Evolutionary conservation across 2,888 invertebrate species (phyloP), one percentile per base, ranked within the genome.

Genomic region (Drosophila merina): DNA sequence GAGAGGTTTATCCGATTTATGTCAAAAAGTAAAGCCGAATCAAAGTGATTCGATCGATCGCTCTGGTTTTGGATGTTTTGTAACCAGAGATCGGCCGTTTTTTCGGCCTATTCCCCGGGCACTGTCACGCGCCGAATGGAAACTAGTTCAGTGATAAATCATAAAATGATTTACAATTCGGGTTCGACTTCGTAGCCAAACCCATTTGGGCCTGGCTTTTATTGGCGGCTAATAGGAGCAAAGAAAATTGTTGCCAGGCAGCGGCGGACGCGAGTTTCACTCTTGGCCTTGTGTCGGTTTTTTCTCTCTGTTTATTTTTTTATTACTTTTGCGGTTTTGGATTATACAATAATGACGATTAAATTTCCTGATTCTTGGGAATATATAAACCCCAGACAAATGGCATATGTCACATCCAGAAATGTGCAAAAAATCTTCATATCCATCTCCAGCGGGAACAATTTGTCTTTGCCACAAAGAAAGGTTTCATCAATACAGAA

Each of bases 131-230:
- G 77, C 75, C 58, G 47, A 68, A 68, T 62, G 47, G 57, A 68
- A 82, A 72, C 78, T 82, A 81, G 85, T 78, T 68, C 85, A 74
- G 59, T 57, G 74, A 84, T 82, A 84, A 86, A 73, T 80, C 69
- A 82, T 80, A 78, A 73, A 72, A 72, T 66, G 62, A 64, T 75
- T 72, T 75, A 71, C 57, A 68, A 75, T 75, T 75, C 64, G 57
- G 54, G 42, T 52, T 58, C 36, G 50, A 30, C 38, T 66, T 55
- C 38, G 45, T 68, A 66, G 51, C 66, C 63, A 64, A 64, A 64
- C 63, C 63, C 63, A 64, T 66, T 64, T 52, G 30, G 64, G 54
- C 64, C 67, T 25, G 51, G 55, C 55, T 67, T 73, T 69, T 69
- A 59, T 59, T 51, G 67, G 57, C 40, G 25, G 36, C 47, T 47